Evolutionary conservation across 2,113 vertebrate genomes (phyloP).

Genomic region (Brachypteracias leptosomus): DNA sequence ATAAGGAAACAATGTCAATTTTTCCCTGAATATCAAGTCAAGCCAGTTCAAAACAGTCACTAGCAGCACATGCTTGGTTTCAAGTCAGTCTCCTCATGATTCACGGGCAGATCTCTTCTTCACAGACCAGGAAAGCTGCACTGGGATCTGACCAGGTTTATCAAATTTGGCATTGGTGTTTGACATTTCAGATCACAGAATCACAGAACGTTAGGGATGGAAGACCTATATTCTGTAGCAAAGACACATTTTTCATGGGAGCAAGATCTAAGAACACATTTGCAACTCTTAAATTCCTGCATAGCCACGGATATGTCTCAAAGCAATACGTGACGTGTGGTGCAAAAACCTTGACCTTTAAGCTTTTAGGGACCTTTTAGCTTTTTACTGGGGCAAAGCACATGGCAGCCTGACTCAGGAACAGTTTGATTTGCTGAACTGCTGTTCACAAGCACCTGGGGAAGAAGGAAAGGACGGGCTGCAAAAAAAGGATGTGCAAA

Average conservation of each 20-base stretch:
- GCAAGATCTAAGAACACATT: background rate
- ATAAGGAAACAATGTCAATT: background rate
- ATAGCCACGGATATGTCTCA: background rate
- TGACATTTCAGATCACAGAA: background rate
- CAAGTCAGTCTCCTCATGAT: background rate
- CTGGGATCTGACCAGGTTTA: background rate
- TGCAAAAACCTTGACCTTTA: background rate
- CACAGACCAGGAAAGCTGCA: background rate
- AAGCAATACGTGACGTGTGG: rapidly evolving
- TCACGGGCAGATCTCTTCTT: background rate
- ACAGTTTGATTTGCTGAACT: background rate
- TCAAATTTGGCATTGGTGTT: background rate
- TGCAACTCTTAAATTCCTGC: background rate
- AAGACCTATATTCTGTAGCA: background rate
- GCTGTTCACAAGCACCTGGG: background rate
- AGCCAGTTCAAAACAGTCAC: background rate
- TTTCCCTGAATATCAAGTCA: background rate
- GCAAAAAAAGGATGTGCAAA: rapidly evolving
- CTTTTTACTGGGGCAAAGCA: background rate
- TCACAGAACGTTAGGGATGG: too few relatives aligned
- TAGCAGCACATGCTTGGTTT: background rate
- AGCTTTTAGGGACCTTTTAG: too few relatives aligned
- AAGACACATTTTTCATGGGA: background rate
- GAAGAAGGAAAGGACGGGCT: rapidly evolving
- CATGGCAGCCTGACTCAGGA: background rate